Percentiles rank a stretch among this genome's conserved stretches.
Evolutionary conservation across 2,113 vertebrate genomes (phyloP).

Genomic region (Daubentonia madagascariensis): DNA sequence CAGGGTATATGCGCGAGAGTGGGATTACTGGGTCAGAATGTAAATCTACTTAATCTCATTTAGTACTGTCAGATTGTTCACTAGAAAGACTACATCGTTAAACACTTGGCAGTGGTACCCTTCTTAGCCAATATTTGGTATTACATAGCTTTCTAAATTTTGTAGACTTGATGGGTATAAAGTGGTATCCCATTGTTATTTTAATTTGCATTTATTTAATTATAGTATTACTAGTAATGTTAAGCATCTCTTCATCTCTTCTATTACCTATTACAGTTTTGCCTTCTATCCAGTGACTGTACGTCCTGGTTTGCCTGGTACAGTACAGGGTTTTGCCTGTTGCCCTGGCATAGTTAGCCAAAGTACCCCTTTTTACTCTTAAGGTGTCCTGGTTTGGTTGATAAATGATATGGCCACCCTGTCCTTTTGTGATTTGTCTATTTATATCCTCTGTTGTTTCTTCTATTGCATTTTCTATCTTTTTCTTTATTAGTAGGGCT

Average conservation of each 20-base stretch:
- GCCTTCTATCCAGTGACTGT: neutral
- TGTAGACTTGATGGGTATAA: neutral
- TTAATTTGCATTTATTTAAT: slow-evolving; percentile 11
- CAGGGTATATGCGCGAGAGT: neutral
- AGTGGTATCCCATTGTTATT: neutral
- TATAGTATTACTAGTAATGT: neutral
- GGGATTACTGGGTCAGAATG: neutral
- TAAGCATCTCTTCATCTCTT: neutral
- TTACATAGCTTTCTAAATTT: neutral
- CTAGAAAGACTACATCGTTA: neutral
- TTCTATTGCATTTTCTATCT: neutral
- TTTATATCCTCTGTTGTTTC: neutral
- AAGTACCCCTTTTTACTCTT: neutral
- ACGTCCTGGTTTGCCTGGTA: neutral
- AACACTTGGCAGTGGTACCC: neutral
- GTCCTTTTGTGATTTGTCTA: neutral
- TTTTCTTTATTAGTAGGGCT: neutral
- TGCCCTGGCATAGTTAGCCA: neutral
- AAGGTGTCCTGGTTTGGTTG: neutral
- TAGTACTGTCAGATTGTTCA: neutral
- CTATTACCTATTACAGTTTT: neutral
- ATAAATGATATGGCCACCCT: neutral
- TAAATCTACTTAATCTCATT: neutral
- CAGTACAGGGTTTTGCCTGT: neutral
- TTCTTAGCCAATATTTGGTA: neutral